Evolutionary conservation across 1,140 invertebrate genomes (phyloP).

Genomic region (Tetragnatha versicolor): DNA sequence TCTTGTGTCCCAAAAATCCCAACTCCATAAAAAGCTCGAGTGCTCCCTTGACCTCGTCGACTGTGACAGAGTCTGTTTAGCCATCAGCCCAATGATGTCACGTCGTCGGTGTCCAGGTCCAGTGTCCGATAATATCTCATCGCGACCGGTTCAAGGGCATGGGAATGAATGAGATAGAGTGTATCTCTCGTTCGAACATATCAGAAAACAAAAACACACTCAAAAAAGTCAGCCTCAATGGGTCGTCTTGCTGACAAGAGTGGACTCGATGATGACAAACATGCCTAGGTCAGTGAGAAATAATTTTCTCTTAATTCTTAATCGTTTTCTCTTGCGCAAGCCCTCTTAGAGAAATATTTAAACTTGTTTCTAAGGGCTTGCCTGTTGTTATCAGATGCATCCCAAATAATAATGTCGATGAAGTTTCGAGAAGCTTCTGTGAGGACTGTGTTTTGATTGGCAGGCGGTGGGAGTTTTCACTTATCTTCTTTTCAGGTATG

Average conservation of each 20-base stretch:
- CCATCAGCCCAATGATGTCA: conserved; percentile 25
- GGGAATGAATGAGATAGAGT: conserved; percentile 49
- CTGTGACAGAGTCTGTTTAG: too few species aligned
- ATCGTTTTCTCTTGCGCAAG: conserved; percentile 26
- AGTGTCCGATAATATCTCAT: conserved; percentile 45
- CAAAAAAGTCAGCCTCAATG: not conserved
- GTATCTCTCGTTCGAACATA: conserved; percentile 23
- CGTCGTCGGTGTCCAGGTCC: conserved; percentile 30
- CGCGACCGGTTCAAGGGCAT: conserved; percentile 35
- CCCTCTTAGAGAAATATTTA: not conserved
- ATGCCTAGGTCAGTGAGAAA: conserved; percentile 35
- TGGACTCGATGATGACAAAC: conserved; percentile 25
- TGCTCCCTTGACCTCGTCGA: too few species aligned
- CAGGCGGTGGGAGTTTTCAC: too few species aligned
- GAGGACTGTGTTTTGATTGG: too few species aligned
- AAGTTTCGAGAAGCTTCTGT: too few species aligned
- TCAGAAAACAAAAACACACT: conserved; percentile 1
- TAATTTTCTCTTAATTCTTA: conserved; percentile 27
- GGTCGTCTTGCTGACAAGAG: conserved; percentile 42
- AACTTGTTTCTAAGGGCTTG: conserved; percentile 13
- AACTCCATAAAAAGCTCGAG: too few species aligned
- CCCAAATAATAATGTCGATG: too few species aligned
- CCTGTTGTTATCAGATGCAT: too few species aligned
- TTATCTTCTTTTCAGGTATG: too few species aligned
- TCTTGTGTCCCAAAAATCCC: too few species aligned